These are phyloP conservation scores for Diabrotica undecimpunctata DNA, from an alignment of 1,140 invertebrate species.

Conservation along the genomic window DNA sequence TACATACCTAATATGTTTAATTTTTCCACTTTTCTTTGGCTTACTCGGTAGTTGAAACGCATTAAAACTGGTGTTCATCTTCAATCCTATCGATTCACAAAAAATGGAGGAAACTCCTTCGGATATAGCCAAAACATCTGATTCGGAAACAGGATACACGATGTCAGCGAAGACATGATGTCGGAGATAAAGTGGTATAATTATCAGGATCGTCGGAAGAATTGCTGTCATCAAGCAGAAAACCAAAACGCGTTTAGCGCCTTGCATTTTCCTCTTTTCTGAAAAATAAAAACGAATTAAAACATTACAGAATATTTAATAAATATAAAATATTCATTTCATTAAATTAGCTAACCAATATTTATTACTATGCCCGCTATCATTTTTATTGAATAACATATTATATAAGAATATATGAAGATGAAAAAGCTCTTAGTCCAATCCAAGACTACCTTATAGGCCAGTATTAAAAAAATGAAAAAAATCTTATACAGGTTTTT, in stretches of 20 bases:
- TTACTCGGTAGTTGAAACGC: slow-evolving; percentile 72
- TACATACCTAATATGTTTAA: slow-evolving; percentile 59
- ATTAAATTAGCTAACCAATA: too few species aligned
- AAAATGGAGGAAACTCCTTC: slow-evolving; percentile 75
- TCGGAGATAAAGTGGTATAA: slow-evolving; percentile 70
- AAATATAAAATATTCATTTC: too few species aligned
- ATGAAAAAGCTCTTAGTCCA: too few species aligned
- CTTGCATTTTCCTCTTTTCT: slow-evolving; percentile 70
- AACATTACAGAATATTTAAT: too few species aligned
- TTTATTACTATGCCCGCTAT: too few species aligned
- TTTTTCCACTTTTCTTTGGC: slow-evolving; percentile 64
- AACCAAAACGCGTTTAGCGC: slow-evolving; percentile 65
- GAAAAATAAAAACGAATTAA: slow-evolving; percentile 48
- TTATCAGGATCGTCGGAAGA: slow-evolving; percentile 66
- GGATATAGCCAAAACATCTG: slow-evolving; percentile 73
- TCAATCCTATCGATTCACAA: slow-evolving; percentile 70
- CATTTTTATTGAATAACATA: too few species aligned
- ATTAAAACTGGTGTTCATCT: slow-evolving; percentile 76
- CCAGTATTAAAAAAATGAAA: too few species aligned
- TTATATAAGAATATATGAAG: too few species aligned
- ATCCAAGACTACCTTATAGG: too few species aligned
- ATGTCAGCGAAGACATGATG: slow-evolving; percentile 71
- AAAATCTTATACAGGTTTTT: too few species aligned
- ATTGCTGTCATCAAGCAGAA: slow-evolving; percentile 72
- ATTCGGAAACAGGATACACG: slow-evolving; percentile 71